A percentile compares a stretch with the other conserved stretches of the same genome.
Evolutionary conservation across 2,113 vertebrate species (phyloP).

Genomic region (Petromus typicus): DNA sequence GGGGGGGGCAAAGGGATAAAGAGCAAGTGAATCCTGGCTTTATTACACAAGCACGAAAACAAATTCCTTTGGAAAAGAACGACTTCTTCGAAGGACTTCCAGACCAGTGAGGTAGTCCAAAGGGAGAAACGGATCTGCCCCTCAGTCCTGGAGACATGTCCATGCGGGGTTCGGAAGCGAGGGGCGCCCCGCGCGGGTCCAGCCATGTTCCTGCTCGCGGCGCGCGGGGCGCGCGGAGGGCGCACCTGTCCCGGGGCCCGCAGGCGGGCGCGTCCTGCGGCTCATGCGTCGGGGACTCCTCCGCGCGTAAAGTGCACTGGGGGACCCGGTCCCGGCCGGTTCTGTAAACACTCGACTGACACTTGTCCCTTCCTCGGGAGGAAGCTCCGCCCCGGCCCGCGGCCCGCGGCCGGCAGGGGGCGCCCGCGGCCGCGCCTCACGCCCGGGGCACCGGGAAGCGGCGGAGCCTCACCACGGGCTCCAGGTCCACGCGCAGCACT

Average conservation of each 20-base stretch:
- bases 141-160: constrained; percentile 75
- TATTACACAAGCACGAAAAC: constrained; percentile 84
- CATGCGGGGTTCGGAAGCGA: constrained; percentile 22
- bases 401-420: not conserved
- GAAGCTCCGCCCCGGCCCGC: constrained; percentile 24
- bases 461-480: constrained; percentile 87
- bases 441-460: constrained; percentile 84
- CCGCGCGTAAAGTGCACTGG: constrained; percentile 86
- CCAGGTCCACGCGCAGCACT: constrained; percentile 86
- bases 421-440: constrained; percentile 55
- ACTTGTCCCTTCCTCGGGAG: constrained; percentile 56
- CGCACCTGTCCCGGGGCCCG: not conserved
- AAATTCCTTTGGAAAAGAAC: constrained; percentile 86
- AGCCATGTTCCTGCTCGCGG: constrained; percentile 29
- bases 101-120: constrained; percentile 89
- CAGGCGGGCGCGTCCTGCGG: not conserved
- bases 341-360: constrained; percentile 89
- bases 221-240: not conserved
- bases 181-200: constrained; percentile 5
- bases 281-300: constrained; percentile 18
- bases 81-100: constrained; percentile 86
- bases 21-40: constrained; percentile 78
- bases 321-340: constrained; percentile 82
- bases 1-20: not conserved
- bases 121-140: constrained; percentile 71